Base-by-base conservation (phyloP, 2,797 vertebrate species). In the Falco novaeseelandiae region DNA sequence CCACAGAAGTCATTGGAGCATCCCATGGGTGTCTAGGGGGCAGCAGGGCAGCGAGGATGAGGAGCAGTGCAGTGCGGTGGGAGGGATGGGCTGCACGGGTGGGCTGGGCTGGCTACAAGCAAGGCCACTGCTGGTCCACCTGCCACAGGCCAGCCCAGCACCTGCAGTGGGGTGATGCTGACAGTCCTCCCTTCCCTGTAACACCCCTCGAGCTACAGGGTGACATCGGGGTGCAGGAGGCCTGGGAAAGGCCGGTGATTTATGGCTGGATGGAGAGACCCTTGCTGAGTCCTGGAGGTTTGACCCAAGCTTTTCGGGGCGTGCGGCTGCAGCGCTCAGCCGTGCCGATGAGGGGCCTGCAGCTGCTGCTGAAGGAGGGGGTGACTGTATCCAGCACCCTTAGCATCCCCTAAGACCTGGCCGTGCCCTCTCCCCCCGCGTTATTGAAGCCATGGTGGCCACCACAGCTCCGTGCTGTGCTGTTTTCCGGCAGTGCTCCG, bases 401-500 rank as follows among this genome's bases (percentile, higher is more conserved):
- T 34, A 7, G 21, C 26, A 25, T 8, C 51, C 40, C 25, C 55
- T 9, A 1, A 14, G 21, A 7, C n/a, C 61, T 30, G 6, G 3
- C 69, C 5, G 0, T 61, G 71, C n/a, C 44, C 27, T 17, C 71
- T 49, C 10, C 57, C 29, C 4, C 2, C 0, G 0, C 1, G 0
- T 19, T 10, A 12, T 14, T 17, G 5, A 36, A 34, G 87, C 77
- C 2, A 0, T 21, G 52, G 71, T 3, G 3, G 71, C 51, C 3
- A 0, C 30, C 1, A 5, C 67, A 95, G 88, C 83, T 89, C 77
- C 6, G 1, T 11, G 21, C 38, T 36, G 23, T 82, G 66, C 74
- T 96, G 48, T 90, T 46, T 72, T 84, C 57, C 12, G 21, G 1
- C 95, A 99, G 99, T 99, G 99, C 95, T 99, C 99, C 4, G 98